These are phyloP conservation scores for Macrobrachium nipponense DNA, from an alignment of 1,140 invertebrate species.

Conservation along the genomic window DNA sequence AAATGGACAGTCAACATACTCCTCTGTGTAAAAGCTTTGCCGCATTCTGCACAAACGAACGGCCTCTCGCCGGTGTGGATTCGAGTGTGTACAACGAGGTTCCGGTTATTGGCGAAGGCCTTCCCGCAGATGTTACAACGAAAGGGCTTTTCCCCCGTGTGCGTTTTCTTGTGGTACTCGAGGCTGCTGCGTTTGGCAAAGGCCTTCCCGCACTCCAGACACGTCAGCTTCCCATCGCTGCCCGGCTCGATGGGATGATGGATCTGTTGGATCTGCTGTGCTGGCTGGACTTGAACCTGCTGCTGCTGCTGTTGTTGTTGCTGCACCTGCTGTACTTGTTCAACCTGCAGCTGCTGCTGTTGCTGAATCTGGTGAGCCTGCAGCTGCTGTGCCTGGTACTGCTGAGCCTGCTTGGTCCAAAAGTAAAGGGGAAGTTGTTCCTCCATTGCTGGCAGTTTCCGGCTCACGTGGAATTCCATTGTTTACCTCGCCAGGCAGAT, in stretches of 20 bases:
- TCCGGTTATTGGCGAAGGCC: slow-evolving; percentile 68
- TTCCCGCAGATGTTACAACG: slow-evolving; percentile 68
- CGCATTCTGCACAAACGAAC: slow-evolving; percentile 67
- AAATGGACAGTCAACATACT: slow-evolving; percentile 82
- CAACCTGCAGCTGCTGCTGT: slow-evolving; percentile 29
- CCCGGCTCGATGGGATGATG: slow-evolving; percentile 26
- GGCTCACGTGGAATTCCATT: slow-evolving; percentile 20
- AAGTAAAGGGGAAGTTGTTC: slow-evolving; percentile 52
- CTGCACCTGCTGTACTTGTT: slow-evolving; percentile 41
- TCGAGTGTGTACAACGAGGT: slow-evolving; percentile 74
- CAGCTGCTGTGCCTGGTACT: slow-evolving; percentile 35
- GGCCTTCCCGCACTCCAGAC: slow-evolving; percentile 67
- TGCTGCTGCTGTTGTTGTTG: slow-evolving; percentile 15
- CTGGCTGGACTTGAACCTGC: slow-evolving; percentile 21
- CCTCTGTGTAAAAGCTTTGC: slow-evolving; percentile 73
- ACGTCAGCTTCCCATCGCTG: slow-evolving; percentile 38
- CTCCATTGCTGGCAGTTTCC: slow-evolving; percentile 40
- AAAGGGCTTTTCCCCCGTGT: slow-evolving; percentile 69
- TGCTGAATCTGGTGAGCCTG: slow-evolving; percentile 36
- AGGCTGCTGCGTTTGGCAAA: slow-evolving; percentile 61
- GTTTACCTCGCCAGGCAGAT: not conserved
- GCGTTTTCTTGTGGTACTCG: slow-evolving; percentile 71
- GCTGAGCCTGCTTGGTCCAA: slow-evolving; percentile 50
- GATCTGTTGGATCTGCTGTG: slow-evolving; percentile 36
- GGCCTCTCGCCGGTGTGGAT: slow-evolving; percentile 73